Evolutionary conservation across 2,888 invertebrate species (phyloP).

Genomic region (Trachelus troglodyta): DNA sequence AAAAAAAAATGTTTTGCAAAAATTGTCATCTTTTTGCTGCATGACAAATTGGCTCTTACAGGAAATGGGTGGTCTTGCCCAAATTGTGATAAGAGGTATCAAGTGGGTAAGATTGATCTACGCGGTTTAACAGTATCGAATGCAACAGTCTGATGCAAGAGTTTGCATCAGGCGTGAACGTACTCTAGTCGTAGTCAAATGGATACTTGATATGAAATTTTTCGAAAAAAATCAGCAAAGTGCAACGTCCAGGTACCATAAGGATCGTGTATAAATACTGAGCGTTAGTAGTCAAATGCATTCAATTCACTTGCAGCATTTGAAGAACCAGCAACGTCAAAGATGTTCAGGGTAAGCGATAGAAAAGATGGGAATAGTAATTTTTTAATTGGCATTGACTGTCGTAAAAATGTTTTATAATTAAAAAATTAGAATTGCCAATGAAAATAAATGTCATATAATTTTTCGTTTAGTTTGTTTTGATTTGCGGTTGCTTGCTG

Average conservation of each 20-base stretch:
- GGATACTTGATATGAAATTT: constrained; percentile 37
- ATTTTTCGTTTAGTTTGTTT: constrained; percentile 34
- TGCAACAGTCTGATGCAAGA: constrained; percentile 29
- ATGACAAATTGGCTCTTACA: no score
- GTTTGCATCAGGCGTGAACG: constrained; percentile 30
- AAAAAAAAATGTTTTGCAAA: no score
- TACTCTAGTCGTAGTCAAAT: constrained; percentile 15
- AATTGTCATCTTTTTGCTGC: no score
- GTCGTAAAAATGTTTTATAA: no score
- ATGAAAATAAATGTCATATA: neutral
- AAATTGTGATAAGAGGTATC: no score
- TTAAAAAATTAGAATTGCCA: no score
- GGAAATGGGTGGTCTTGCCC: no score
- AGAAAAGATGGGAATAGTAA: neutral
- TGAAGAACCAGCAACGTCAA: constrained; percentile 20
- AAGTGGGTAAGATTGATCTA: neutral
- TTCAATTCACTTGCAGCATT: constrained; percentile 36
- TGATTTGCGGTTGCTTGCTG: constrained; percentile 48
- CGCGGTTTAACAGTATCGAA: constrained; percentile 1
- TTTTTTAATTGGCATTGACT: no score
- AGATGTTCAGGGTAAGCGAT: constrained; percentile 43
- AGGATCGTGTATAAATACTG: constrained; percentile 41
- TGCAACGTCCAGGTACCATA: constrained; percentile 25
- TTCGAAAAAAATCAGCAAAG: constrained; percentile 33
- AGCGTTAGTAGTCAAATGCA: constrained; percentile 28